phyloP scores from a whole-genome alignment of 2,888 invertebrate species.

The Dryomyza anilis region DNA sequence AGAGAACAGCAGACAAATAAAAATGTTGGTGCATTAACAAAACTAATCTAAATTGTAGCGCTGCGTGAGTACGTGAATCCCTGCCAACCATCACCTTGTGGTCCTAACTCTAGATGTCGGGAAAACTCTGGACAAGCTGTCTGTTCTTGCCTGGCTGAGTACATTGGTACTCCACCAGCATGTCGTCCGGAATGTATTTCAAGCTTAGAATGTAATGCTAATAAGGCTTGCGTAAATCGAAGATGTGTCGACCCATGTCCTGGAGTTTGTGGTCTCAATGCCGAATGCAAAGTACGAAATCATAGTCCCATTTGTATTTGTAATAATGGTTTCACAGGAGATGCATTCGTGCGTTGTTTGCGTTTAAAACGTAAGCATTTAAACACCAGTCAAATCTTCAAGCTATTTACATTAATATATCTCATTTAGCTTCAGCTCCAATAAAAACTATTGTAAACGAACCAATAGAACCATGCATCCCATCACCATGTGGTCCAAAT shows the following conservation, averaged over 20 bases:
- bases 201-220: conserved; percentile 72
- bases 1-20: conserved; percentile 43
- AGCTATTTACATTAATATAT: background rate
- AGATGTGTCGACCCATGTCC: conserved; percentile 77
- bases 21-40: too few relatives aligned
- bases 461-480: conserved; percentile 69
- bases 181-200: conserved; percentile 77
- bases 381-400: too few relatives aligned
- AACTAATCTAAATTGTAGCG: conserved; percentile 54
- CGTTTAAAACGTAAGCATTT: conserved; percentile 61
- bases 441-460: conserved; percentile 44
- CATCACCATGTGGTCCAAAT: conserved; percentile 78
- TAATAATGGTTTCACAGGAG: conserved; percentile 66
- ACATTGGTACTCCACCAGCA: conserved; percentile 65
- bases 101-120: conserved; percentile 80
- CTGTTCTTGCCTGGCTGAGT: conserved; percentile 72
- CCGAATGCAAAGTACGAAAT: conserved; percentile 73
- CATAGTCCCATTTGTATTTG: conserved; percentile 81
- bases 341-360: conserved; percentile 64
- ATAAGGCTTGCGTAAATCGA: conserved; percentile 71
- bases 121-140: conserved; percentile 73
- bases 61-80: conserved; percentile 65
- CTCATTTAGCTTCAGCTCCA: conserved; percentile 38
- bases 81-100: conserved; percentile 80
- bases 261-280: conserved; percentile 74